phyloP scores from a whole-genome alignment of 2,113 vertebrate genomes.

The Setophaga coronata region DNA sequence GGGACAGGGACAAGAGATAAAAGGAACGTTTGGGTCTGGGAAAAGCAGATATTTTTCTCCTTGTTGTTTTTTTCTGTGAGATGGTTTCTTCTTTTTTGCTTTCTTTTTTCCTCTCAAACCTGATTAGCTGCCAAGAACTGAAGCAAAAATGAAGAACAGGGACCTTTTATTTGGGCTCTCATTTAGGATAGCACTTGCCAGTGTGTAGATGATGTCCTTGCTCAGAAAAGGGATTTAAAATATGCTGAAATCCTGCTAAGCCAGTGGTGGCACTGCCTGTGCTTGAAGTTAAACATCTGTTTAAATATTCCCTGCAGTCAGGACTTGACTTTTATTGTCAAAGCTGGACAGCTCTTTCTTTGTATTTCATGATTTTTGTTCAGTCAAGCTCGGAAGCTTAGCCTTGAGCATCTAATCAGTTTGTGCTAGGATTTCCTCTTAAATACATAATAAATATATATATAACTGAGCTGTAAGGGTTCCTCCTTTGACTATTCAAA shows the following conservation, averaged over 20 bases:
- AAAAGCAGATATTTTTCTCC: background rate
- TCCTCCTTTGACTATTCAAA: background rate
- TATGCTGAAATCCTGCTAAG: background rate
- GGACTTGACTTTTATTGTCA: background rate
- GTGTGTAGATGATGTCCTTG: background rate
- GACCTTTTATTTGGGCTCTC: background rate
- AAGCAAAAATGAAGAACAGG: background rate
- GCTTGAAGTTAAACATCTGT: background rate
- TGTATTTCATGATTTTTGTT: background rate
- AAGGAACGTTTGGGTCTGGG: background rate
- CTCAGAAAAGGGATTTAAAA: background rate
- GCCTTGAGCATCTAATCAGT: background rate
- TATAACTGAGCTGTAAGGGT: background rate
- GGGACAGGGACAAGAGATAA: background rate
- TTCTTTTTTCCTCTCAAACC: background rate
- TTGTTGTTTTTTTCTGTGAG: background rate
- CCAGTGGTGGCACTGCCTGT: background rate
- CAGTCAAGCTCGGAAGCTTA: background rate
- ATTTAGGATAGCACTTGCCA: background rate
- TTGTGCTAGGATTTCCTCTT: background rate
- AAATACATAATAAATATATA: background rate
- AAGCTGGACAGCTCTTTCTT: background rate
- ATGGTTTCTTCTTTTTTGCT: background rate
- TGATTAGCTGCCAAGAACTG: background rate
- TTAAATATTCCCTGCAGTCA: background rate